phyloP scores from a whole-genome alignment of 2,797 vertebrate species.

The Ceyx erithaca region DNA sequence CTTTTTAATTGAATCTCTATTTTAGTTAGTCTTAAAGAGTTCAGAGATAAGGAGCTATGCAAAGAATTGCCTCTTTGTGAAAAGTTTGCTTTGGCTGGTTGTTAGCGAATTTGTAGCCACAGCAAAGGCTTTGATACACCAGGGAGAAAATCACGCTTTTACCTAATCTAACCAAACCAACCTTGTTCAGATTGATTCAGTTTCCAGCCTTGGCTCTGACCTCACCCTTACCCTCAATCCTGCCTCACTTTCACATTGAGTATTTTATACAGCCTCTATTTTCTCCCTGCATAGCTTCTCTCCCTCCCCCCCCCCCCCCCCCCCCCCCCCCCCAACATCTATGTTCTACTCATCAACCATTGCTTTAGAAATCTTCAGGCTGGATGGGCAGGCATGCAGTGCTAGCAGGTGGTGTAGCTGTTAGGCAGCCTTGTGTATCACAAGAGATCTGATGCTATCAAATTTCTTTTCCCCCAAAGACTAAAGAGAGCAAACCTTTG shows the following conservation, averaged over 20 bases:
- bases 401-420: conserved; percentile 87
- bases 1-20: conserved; percentile 4
- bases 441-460: conserved; percentile 89
- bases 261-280: conserved; percentile 76
- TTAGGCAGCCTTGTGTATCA: conserved; percentile 89
- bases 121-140: conserved; percentile 60
- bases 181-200: conserved; percentile 66
- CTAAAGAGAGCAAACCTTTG: conserved; percentile 80
- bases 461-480: conserved; percentile 86
- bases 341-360: conserved; percentile 74
- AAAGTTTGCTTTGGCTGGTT: conserved; percentile 57
- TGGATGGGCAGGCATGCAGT: conserved; percentile 84
- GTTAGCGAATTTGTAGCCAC: conserved; percentile 59
- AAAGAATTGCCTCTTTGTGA: conserved; percentile 47
- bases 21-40: conserved; percentile 17
- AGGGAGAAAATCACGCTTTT: conserved; percentile 64
- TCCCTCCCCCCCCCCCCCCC: neutral
- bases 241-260: conserved; percentile 72
- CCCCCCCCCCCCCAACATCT: conserved; percentile 65
- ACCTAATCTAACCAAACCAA: conserved; percentile 65
- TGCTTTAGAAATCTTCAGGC: conserved; percentile 78
- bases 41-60: conserved; percentile 12
- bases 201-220: conserved; percentile 70
- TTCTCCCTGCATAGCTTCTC: conserved; percentile 56
- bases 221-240: conserved; percentile 75